Conservation (phyloP, 2,888 invertebrate species). For the Desoria tigrina region DNA sequence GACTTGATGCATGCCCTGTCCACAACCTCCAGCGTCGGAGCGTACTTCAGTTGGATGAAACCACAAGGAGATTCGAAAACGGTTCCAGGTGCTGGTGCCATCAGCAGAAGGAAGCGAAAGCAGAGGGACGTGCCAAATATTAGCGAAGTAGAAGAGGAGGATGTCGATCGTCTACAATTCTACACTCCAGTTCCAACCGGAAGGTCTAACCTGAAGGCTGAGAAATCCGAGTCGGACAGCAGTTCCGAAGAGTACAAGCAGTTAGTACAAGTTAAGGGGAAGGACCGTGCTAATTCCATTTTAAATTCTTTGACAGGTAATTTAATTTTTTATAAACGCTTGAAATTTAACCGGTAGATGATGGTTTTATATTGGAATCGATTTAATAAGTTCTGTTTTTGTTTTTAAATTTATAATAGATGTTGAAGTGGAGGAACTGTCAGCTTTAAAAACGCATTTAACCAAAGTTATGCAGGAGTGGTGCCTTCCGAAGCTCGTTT, state of each 20-base stretch:
- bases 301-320: not conserved
- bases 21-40: slow-evolving; percentile 27
- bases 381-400: too few species aligned
- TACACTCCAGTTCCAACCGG: not conserved
- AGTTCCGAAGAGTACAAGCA: too few species aligned
- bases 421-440: slow-evolving; percentile 46
- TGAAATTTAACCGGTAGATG: too few species aligned
- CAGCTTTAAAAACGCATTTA: slow-evolving; percentile 39
- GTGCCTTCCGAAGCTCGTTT: slow-evolving; percentile 68
- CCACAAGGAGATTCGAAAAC: not conserved
- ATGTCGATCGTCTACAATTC: not conserved
- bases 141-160: slow-evolving; percentile 7
- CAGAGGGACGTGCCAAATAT: slow-evolving; percentile 7
- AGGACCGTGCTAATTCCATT: not conserved
- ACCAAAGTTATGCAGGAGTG: slow-evolving; percentile 45
- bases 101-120: slow-evolving; percentile 17
- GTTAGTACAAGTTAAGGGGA: too few species aligned
- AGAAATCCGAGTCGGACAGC: not conserved
- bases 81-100: not conserved
- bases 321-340: slow-evolving; percentile 8
- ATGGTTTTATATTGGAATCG: too few species aligned
- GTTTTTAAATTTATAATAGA: too few species aligned
- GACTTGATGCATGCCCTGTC: slow-evolving; percentile 42
- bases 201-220: not conserved
- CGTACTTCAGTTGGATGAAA: slow-evolving; percentile 20